Evolutionary conservation across 2,888 invertebrate genomes (phyloP), one percentile per base, ranked within the genome.

Genomic region (Falcaria lacertinaria): DNA sequence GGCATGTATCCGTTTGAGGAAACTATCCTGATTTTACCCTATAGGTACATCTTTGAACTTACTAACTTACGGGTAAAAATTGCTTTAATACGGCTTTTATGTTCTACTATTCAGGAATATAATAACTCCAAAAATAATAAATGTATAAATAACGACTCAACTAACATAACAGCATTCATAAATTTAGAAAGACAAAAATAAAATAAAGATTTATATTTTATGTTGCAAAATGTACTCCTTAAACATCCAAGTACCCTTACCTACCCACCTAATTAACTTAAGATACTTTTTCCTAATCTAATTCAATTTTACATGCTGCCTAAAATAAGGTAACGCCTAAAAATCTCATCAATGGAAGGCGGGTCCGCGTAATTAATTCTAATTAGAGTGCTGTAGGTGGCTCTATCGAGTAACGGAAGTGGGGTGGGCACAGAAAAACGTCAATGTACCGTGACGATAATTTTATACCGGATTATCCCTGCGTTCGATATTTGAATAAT

Each of bases 361-460:
- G 56, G 56, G 50, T 57, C 50, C 49, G 44, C 58, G 69, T 71
- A 80, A 81, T 82, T 79, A 77, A 78, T 78, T 76, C 70, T 80
- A 80, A 80, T 80, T 80, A 80, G 74, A 54, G 50, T 48, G 48
- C 58, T 66, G 66, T 65, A 70, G 66, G 63, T 64, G 48, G 59
- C 55, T 58, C 64, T 63, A 68, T 71, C 65, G 64, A 61, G 53
- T 51, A 57, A 57, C 60, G 62, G 63, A 71, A 58, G 68, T 66
- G 57, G 65, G 70, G 70, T 61, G 66, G 68, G 60, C 69, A 80
- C 57, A 70, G 66, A 69, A 78, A 81, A 80, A 66, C 73, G 74
- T 73, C 72, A 79, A 82, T 72, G 77, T 71, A 60, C 69, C 74
- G 69, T 73, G 73, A 76, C 74, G 67, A 70, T 72, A 63, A 69